Conservation (phyloP, 1,140 invertebrate genomes). For the Brachionus calyciflorus region DNA sequence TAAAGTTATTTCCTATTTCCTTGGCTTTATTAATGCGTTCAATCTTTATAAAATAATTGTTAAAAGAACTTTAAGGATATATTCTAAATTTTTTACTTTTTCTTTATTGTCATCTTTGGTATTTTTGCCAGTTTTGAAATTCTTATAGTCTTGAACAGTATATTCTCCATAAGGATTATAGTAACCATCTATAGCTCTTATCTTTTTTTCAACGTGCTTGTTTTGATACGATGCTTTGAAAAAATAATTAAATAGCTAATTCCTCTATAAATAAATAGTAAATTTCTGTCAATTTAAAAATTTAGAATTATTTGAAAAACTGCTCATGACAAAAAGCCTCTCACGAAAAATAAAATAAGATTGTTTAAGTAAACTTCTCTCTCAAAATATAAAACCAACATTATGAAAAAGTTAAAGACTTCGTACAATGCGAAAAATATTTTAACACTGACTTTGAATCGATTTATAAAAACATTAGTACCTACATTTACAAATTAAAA, state of each 20-base stretch:
- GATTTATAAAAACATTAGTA: too few relatives aligned
- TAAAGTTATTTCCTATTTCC: constrained; percentile 4
- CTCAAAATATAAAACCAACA: too few relatives aligned
- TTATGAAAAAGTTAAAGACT: too few relatives aligned
- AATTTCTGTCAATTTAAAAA: too few relatives aligned
- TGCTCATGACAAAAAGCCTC: too few relatives aligned
- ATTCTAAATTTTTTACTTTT: background rate
- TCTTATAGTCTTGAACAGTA: constrained; percentile 34
- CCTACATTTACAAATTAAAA: too few relatives aligned
- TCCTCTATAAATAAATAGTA: too few relatives aligned
- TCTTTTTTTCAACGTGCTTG: constrained; percentile 7
- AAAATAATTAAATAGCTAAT: background rate
- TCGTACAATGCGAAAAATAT: too few relatives aligned
- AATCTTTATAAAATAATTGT: background rate
- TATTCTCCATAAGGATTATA: constrained; percentile 41
- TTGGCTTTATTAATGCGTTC: constrained; percentile 25
- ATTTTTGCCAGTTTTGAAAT: constrained; percentile 17
- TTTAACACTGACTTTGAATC: too few relatives aligned
- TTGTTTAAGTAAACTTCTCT: too few relatives aligned
- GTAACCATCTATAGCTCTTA: constrained; percentile 34
- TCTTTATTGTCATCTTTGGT: constrained; percentile 20
- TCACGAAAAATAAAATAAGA: too few relatives aligned
- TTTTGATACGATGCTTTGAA: constrained; percentile 14
- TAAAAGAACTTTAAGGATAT: background rate
- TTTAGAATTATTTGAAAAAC: too few relatives aligned